Percentiles rank a stretch among this genome's conserved stretches.
Conservation (phyloP, 2,113 vertebrate species). For the Xiphorhynchus elegans region DNA sequence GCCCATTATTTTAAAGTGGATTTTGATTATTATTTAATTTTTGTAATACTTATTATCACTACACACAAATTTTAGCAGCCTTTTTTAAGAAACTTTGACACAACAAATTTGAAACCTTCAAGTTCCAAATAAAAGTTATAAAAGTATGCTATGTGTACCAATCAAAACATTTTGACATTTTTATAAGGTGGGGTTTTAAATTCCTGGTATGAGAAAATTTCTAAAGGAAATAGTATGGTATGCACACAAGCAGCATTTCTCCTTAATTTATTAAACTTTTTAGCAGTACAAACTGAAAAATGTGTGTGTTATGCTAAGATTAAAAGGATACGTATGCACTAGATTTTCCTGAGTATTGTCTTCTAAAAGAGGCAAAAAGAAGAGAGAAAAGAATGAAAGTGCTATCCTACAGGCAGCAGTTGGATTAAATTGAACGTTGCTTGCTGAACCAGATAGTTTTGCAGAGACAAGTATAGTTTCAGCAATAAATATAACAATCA, state of each 20-base stretch:
- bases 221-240: not conserved
- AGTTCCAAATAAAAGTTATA: not conserved
- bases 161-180: not conserved
- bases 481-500: not conserved
- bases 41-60: not conserved
- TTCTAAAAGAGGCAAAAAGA: not conserved
- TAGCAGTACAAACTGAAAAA: not conserved
- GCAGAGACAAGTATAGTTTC: not conserved
- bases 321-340: not conserved
- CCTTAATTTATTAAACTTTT: not conserved
- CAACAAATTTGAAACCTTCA: not conserved
- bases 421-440: not conserved
- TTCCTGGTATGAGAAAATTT: not conserved
- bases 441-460: not conserved
- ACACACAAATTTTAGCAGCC: not conserved
- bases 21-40: not conserved
- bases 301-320: not conserved
- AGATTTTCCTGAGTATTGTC: not conserved
- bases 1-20: not conserved
- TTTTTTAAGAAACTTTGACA: not conserved
- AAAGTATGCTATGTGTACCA: not conserved
- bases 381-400: not conserved
- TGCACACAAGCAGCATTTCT: not conserved
- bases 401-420: not conserved
- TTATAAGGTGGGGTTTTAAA: not conserved